Conservation (phyloP, 2,888 invertebrate genomes). For the Parthenolecanium corni region DNA sequence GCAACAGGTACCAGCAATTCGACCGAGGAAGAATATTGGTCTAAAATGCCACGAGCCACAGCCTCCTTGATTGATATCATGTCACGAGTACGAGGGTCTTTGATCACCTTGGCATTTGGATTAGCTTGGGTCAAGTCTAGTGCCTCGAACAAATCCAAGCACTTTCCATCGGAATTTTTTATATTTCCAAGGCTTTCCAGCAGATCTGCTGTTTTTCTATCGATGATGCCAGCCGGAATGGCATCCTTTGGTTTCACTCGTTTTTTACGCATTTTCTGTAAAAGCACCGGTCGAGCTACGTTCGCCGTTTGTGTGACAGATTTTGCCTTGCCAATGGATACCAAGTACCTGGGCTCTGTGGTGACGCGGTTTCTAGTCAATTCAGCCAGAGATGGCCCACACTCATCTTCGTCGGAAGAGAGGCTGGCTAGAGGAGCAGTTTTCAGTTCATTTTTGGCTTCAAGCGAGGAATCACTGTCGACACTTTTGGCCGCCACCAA, state of each 20-base stretch:
- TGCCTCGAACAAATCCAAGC: constrained; percentile 62
- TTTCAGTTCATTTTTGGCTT: neutral
- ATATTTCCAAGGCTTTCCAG: constrained; percentile 51
- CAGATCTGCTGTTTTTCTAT: constrained; percentile 59
- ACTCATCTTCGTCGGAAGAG: constrained; percentile 5
- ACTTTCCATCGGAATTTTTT: constrained; percentile 49
- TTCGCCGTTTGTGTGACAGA: constrained; percentile 39
- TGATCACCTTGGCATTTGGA: constrained; percentile 61
- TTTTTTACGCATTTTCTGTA: constrained; percentile 68
- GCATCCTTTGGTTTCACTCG: constrained; percentile 66
- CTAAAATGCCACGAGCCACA: constrained; percentile 65
- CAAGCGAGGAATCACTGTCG: neutral
- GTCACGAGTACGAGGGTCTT: constrained; percentile 73
- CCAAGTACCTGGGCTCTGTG: constrained; percentile 55
- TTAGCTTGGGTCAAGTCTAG: constrained; percentile 57
- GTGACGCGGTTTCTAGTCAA: constrained; percentile 47
- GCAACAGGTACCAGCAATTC: constrained; percentile 67
- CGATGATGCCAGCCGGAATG: constrained; percentile 62
- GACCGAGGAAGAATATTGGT: constrained; percentile 57
- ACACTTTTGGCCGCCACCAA: constrained; percentile 10
- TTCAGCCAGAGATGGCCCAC: constrained; percentile 45
- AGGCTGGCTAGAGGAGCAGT: neutral
- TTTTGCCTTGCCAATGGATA: constrained; percentile 49
- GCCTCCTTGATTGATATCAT: constrained; percentile 61
- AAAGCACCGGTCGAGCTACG: constrained; percentile 51